phyloP scores from a whole-genome alignment of 2,797 vertebrate species.

The Eidolon dupreanum region DNA sequence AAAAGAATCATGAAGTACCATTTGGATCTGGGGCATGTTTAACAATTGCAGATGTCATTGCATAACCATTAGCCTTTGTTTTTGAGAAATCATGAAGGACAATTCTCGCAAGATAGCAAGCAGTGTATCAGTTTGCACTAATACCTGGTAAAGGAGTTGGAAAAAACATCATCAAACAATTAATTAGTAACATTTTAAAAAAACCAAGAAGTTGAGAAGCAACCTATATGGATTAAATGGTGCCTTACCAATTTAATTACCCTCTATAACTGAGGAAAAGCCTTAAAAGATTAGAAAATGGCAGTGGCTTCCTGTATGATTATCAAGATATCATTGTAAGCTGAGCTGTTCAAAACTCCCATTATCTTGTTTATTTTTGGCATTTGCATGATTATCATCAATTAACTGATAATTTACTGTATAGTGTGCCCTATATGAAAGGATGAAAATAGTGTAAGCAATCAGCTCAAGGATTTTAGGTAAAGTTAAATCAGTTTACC shows the following conservation, averaged over 20 bases:
- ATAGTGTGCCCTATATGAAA: not conserved
- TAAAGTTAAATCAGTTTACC: not conserved
- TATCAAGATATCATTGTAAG: not conserved
- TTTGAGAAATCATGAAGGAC: conserved; percentile 14
- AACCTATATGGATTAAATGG: not conserved
- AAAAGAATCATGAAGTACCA: not conserved
- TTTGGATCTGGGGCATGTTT: not conserved
- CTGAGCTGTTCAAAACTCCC: not conserved
- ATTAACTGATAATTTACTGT: not conserved
- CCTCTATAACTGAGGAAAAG: not conserved
- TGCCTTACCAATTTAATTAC: not conserved
- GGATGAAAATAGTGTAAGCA: not conserved
- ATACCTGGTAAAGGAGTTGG: not conserved
- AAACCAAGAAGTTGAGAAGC: not conserved
- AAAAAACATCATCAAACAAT: not conserved
- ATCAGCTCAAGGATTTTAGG: conserved; percentile 13
- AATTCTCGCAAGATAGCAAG: not conserved
- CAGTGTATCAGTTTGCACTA: not conserved
- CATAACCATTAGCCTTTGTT: not conserved
- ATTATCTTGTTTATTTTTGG: not conserved
- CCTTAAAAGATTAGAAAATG: not conserved
- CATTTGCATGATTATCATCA: not conserved
- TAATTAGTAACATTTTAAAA: conserved; percentile 45
- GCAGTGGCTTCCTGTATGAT: not conserved
- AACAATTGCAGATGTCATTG: not conserved